A percentile compares a stretch with the other conserved stretches of the same genome.
Conservation (phyloP, 2,797 vertebrate species). For the Lepilemur ruficaudatus region DNA sequence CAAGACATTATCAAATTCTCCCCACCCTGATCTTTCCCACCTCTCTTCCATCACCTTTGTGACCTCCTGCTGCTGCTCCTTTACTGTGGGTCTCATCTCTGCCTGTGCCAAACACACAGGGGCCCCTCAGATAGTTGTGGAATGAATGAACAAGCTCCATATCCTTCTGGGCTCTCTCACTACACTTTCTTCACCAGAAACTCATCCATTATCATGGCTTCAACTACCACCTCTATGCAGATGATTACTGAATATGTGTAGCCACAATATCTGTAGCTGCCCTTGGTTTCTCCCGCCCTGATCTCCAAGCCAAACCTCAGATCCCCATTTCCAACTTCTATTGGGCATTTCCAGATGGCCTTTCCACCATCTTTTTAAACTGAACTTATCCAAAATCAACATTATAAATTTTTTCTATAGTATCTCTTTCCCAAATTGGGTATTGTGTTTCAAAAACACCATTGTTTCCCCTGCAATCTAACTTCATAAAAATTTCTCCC, state of each 20-base stretch:
- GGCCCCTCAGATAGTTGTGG: not conserved
- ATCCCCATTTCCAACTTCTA: not conserved
- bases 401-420: not conserved
- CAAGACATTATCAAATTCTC: not conserved
- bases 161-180: not conserved
- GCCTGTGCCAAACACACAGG: not conserved
- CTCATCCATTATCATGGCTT: not conserved
- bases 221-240: not conserved
- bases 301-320: not conserved
- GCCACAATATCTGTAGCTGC: not conserved
- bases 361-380: not conserved
- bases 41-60: not conserved
- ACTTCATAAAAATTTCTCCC: not conserved
- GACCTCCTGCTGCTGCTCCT: not conserved
- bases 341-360: not conserved
- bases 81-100: not conserved
- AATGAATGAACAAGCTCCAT: not conserved
- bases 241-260: not conserved
- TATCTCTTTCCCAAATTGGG: not conserved
- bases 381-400: not conserved
- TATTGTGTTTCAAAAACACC: conserved; percentile 13
- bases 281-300: not conserved
- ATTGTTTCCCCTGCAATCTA: not conserved
- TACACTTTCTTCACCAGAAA: not conserved
- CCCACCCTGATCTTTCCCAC: not conserved